Evolutionary conservation across 2,113 vertebrate genomes (phyloP).

Genomic region (Nothobranchius kuhntae): DNA sequence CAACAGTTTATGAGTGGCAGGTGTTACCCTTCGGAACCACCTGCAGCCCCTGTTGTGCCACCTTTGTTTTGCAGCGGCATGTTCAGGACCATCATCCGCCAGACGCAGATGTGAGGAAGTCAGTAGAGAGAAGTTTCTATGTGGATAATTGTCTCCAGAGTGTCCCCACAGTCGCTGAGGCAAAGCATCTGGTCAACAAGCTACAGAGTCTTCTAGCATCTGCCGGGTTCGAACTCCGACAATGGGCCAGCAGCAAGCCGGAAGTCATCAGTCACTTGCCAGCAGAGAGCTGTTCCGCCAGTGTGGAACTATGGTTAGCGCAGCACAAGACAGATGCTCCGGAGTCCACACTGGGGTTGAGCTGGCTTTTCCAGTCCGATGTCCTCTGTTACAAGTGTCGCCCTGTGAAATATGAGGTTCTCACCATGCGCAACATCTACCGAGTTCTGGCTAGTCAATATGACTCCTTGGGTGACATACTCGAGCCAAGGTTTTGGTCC

Average conservation of each 20-base stretch:
- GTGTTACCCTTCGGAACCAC: neutral
- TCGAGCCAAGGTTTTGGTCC: neutral
- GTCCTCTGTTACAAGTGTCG: slow-evolving; percentile 7
- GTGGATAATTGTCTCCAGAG: neutral
- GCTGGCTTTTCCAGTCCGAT: neutral
- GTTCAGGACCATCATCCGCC: neutral
- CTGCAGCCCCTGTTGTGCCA: neutral
- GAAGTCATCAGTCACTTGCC: neutral
- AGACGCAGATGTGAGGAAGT: neutral
- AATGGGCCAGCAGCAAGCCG: neutral
- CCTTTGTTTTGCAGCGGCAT: neutral
- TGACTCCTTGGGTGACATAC: neutral
- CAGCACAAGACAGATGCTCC: neutral
- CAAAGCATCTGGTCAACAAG: neutral
- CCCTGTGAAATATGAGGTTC: neutral
- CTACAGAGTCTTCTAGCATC: no score
- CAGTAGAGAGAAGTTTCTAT: neutral
- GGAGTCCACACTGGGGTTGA: neutral
- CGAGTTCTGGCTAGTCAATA: neutral
- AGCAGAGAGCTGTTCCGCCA: neutral
- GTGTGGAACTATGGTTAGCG: neutral
- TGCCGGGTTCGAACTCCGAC: neutral
- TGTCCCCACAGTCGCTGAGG: neutral
- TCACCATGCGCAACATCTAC: slow-evolving; percentile 21
- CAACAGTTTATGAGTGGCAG: neutral